Evolutionary conservation across 2,888 invertebrate genomes (phyloP), one percentile per base, ranked within the genome.

Genomic region (Catocala fraxini): DNA sequence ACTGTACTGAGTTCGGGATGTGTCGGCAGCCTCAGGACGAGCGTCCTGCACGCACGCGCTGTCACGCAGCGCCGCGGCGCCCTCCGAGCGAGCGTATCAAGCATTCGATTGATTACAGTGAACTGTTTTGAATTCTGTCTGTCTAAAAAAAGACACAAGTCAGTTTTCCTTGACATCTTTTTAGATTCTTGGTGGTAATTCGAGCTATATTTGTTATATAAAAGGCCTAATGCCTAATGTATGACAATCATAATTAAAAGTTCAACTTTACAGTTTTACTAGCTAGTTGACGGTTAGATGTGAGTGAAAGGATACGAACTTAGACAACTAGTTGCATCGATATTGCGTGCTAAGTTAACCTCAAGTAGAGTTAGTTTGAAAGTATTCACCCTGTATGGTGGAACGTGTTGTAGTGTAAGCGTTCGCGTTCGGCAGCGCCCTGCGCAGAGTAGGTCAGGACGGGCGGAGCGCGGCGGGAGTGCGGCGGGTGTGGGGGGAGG

Each of bases 371-470:
- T 48, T 43, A 41, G 33, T 12, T 34, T 59, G 4, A 63, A 66
- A 75, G 53, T 13, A 11, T 63, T 43, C 76, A 69, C 61, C 53
- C 49, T 69, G 11, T 69, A 67, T 52, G 5, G 55, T 62, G n/a
- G 70, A 62, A 63, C 41, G 57, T 39, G 10, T 52, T 58, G 11
- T 57, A 57, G 57, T 73, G 69, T 70, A 71, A 70, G 62, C 47
- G 48, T 58, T 74, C 59, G 56, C 62, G 65, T 70, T 78, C 67
- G 71, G 63, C 73, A 71, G 66, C 73, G 75, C 73, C 77, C 71
- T 84, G 85, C 84, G 85, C 85, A 84, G 78, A 82, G 81, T 81
- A 80, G 84, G 83, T 82, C 73, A 80, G 80, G 77, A 74, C 66
- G 68, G 74, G 69, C 39, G 69, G 77, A 56, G 53, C 42, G 68